Conservation (phyloP, 2,797 vertebrate genomes). For the Hoplostethus mediterraneus region DNA sequence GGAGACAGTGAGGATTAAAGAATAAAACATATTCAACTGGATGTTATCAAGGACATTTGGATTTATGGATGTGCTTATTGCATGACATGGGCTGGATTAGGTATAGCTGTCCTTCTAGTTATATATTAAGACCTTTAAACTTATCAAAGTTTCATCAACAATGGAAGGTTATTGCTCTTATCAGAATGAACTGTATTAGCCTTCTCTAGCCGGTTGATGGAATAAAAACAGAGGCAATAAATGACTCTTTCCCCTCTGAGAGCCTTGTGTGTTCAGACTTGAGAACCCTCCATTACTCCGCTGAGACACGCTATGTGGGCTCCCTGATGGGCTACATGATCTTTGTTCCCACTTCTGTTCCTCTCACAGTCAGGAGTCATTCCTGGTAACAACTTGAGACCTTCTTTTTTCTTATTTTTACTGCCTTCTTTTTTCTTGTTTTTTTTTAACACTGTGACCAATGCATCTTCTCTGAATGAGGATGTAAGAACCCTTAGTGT, state of each 20-base stretch:
- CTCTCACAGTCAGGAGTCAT: conserved; percentile 73
- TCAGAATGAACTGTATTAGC: conserved; percentile 24
- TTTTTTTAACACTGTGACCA: conserved; percentile 72
- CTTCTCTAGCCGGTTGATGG: conserved; percentile 28
- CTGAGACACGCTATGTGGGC: conserved; percentile 60
- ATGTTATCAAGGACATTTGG: conserved; percentile 14
- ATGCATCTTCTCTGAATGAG: conserved; percentile 69
- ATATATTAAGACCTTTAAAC: conserved; percentile 6
- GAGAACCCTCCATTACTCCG: conserved; percentile 51
- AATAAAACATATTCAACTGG: conserved; percentile 31
- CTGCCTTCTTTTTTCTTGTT: conserved; percentile 55
- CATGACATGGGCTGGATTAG: not conserved
- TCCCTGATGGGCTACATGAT: conserved; percentile 61
- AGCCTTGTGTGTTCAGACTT: conserved; percentile 45
- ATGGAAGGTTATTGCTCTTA: conserved; percentile 6
- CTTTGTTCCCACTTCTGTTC: conserved; percentile 66
- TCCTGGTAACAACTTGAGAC: conserved; percentile 75
- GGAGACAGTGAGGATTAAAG: conserved; percentile 50
- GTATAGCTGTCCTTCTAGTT: conserved; percentile 2
- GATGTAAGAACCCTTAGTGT: conserved; percentile 50
- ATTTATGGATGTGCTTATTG: conserved; percentile 6
- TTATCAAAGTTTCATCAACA: conserved; percentile 12
- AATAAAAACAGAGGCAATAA: conserved; percentile 40
- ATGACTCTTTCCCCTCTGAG: conserved; percentile 30
- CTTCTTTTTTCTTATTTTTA: conserved; percentile 60